Base-by-base conservation (phyloP, 2,113 vertebrate species). In the Semnopithecus entellus region DNA sequence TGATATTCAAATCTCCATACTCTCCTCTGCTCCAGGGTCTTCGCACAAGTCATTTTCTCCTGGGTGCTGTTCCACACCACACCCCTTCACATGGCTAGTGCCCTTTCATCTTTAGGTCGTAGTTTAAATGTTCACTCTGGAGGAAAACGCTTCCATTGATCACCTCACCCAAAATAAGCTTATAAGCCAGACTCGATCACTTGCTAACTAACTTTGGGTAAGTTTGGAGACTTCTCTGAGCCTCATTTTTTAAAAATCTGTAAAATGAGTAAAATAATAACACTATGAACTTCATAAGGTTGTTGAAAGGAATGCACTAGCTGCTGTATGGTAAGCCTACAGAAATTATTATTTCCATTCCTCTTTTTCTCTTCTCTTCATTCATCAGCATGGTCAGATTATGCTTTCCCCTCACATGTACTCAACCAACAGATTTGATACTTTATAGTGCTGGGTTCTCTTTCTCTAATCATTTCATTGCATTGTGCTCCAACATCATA, bases 251-350 rank as follows among this genome's bases (percentile, higher is more conserved):
- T 2, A 6, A 27, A 27, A 61, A 81, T 61, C 38, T 52, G 11
- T 48, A 86, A 88, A 72, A 86, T 59, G 11, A 75, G 22, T 73
- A 70, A 55, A 48, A 48, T n/a, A n/a, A 87, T 40, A 79, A 23
- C 17, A 73, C 2, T 12, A 18, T 38, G 0, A 18, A 81, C 2
- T 73, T 68, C 2, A n/a, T 75, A 61, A 92, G 43, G 4, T 59
- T 38, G 22, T 50, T 68, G 27, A 43, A 2, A 45, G 30, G 13
- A 55, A 23, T 76, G 23, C 2, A 48, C 10, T 38, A 45, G 14
- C 32, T 68, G 4, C 0, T 72, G 0, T 8, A 25, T 14, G 18
- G 2, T 64, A 38, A 55, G n/a, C 6, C 6, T n/a, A n/a, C 45
- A 89, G 43, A 50, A 40, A 40, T 25, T 40, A 30, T 84, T 38